Percentiles rank a stretch among this genome's conserved stretches.
These are phyloP conservation scores for Poeciliopsis turneri DNA, from an alignment of 2,797 vertebrate genomes.

Conservation along the genomic window DNA sequence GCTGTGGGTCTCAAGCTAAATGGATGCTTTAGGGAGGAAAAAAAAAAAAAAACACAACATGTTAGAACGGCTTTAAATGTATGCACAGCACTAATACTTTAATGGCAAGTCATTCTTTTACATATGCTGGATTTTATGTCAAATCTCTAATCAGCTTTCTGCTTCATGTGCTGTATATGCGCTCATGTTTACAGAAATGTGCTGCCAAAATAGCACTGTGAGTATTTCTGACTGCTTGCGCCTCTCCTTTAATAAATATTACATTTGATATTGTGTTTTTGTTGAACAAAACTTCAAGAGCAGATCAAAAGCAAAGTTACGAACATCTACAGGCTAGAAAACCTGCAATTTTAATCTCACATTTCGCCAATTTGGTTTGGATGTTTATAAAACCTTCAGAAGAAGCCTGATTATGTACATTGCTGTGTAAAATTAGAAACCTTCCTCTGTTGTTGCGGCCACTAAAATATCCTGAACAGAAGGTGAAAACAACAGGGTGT, in stretches of 20 bases:
- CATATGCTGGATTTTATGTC: constrained; percentile 67
- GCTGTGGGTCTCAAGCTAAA: constrained; percentile 53
- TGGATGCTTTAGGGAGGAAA: constrained; percentile 47
- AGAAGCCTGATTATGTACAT: no score
- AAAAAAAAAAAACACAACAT: constrained; percentile 5
- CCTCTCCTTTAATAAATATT: background rate
- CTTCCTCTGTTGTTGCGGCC: no score
- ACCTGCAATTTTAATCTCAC: background rate
- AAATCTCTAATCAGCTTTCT: constrained; percentile 73
- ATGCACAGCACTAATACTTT: constrained; percentile 53
- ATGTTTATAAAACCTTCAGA: no score
- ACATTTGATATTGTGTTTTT: background rate
- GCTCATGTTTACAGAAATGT: background rate
- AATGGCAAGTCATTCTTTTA: constrained; percentile 52
- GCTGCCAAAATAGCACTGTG: background rate
- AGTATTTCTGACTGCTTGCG: background rate
- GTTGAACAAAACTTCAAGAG: background rate
- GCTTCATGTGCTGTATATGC: constrained; percentile 23
- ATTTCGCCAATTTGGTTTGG: no score
- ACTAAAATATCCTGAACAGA: no score
- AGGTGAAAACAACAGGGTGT: no score
- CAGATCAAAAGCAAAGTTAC: background rate
- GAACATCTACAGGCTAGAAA: background rate
- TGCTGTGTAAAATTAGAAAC: no score
- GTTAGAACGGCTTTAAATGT: constrained; percentile 58